These are phyloP conservation scores for Zosterops japonicus DNA, from an alignment of 2,113 vertebrate genomes.

Conservation along the genomic window DNA sequence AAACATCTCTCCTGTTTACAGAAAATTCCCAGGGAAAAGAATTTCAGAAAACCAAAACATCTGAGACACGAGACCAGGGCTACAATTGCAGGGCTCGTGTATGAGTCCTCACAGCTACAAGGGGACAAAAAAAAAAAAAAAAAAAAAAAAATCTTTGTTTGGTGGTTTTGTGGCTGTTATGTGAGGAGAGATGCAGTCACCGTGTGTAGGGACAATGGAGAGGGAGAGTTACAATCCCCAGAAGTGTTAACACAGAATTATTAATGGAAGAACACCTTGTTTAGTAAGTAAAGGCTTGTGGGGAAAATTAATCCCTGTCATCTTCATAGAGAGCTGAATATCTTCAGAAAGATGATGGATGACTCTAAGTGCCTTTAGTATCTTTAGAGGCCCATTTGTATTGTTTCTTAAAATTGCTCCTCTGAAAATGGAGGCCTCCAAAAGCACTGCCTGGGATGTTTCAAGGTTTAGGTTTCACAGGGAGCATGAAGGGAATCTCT, in stretches of 20 bases:
- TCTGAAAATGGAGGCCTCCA: not conserved
- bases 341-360: not conserved
- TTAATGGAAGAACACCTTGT: not conserved
- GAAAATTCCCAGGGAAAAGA: too few species aligned
- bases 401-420: not conserved
- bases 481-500: not conserved
- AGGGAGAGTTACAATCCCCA: not conserved
- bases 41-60: too few species aligned
- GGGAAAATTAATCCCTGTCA: not conserved
- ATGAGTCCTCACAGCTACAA: not conserved
- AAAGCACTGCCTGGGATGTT: not conserved
- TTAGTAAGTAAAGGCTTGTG: not conserved
- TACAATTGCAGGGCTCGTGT: not conserved
- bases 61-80: too few species aligned
- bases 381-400: not conserved
- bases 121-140: not conserved
- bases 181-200: not conserved
- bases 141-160: not conserved
- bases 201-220: accelerated
- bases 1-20: too few species aligned
- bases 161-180: not conserved
- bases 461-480: not conserved
- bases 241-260: accelerated
- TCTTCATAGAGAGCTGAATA: not conserved
- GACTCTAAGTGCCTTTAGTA: not conserved